Conservation (phyloP, 1,140 invertebrate species). For the Aradophagus sp. region DNA sequence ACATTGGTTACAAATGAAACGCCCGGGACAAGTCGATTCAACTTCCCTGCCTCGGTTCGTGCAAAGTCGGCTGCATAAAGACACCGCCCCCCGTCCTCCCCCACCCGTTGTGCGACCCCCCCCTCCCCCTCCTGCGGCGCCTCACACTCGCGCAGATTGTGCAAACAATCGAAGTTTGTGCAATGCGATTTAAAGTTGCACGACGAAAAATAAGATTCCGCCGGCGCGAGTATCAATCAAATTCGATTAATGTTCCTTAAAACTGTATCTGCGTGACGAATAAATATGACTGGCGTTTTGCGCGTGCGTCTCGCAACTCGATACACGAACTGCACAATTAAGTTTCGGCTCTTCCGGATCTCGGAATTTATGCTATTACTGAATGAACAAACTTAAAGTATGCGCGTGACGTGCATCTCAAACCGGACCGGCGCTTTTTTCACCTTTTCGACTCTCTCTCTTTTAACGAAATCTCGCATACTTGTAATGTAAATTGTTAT, state of each 20-base stretch:
- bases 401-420: too few relatives aligned
- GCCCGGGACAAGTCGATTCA: slow-evolving; percentile 49
- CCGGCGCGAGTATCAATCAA: slow-evolving; percentile 42
- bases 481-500: too few relatives aligned
- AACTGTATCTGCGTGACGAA: slow-evolving; percentile 20
- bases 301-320: slow-evolving; percentile 3
- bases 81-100: too few relatives aligned
- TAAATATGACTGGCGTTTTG: slow-evolving; percentile 23
- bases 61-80: slow-evolving; percentile 49
- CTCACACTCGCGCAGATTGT: slow-evolving; percentile 42
- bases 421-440: too few relatives aligned
- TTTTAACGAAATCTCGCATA: too few relatives aligned
- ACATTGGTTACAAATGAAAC: slow-evolving; percentile 56
- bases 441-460: too few relatives aligned
- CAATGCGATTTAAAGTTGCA: slow-evolving; percentile 55
- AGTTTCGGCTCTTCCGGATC: too few relatives aligned
- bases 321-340: slow-evolving; percentile 5
- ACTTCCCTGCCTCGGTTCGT: slow-evolving; percentile 43
- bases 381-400: too few relatives aligned
- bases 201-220: slow-evolving; percentile 47
- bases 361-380: too few relatives aligned
- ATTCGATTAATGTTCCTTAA: slow-evolving; percentile 50
- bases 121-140: too few relatives aligned
- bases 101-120: too few relatives aligned
- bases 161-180: slow-evolving; percentile 58